Percentiles rank a stretch among this genome's conserved stretches.
Evolutionary conservation across 35 echinoderm and acorn worm genomes (phyloP).

Genomic region (Heliocidaris tuberculata): DNA sequence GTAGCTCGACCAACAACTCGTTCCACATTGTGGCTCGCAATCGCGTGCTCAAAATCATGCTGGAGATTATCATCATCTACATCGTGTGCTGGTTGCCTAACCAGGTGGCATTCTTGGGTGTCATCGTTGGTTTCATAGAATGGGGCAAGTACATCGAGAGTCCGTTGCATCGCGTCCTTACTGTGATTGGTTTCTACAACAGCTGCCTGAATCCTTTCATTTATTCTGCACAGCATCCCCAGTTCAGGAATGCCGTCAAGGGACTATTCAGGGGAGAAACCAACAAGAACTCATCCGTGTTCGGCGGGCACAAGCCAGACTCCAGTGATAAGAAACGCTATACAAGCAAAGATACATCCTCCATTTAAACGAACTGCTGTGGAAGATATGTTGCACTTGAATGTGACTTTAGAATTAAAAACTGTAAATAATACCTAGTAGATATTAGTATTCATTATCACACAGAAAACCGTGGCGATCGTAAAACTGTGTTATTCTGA

Average conservation of each 20-base stretch:
- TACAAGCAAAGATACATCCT: not conserved
- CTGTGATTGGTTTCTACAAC: conserved; percentile 41
- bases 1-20: not conserved
- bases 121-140: conserved; percentile 27
- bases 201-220: conserved; percentile 53
- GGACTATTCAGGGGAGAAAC: not conserved
- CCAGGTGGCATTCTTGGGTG: conserved; percentile 50
- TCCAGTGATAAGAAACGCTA: not conserved
- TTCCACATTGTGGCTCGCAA: conserved; percentile 34
- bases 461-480: too few relatives aligned
- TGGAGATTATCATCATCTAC: conserved; percentile 49
- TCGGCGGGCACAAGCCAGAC: not conserved
- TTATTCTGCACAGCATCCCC: conserved; percentile 45
- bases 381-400: too few relatives aligned
- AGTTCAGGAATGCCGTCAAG: conserved; percentile 45
- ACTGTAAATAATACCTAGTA: too few relatives aligned
- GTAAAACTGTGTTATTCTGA: too few relatives aligned
- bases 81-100: conserved; percentile 53
- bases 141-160: not conserved
- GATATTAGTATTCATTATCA: too few relatives aligned
- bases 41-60: conserved; percentile 44
- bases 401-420: too few relatives aligned
- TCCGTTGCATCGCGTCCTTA: conserved; percentile 38
- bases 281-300: not conserved
- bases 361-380: not conserved